Percentiles rank a stretch among this genome's conserved stretches.
phyloP scores from a whole-genome alignment of 2,888 invertebrate species.

The Hirudinaria manillensis region DNA sequence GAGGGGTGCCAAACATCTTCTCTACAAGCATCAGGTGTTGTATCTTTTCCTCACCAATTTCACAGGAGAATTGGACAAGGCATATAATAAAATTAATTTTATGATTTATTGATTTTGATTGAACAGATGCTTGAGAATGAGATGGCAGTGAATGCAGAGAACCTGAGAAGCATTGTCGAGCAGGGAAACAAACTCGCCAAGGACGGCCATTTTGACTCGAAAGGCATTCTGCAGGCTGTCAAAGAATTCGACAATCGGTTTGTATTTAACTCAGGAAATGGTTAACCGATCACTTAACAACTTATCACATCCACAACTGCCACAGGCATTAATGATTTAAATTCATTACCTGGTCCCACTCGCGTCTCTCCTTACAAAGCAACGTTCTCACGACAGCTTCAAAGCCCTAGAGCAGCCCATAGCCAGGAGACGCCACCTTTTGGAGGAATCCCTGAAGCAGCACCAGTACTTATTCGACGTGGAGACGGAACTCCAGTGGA shows the following conservation, averaged over 20 bases:
- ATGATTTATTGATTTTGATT: background rate
- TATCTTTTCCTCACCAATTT: background rate
- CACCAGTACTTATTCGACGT: constrained; percentile 91
- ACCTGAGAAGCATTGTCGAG: constrained; percentile 70
- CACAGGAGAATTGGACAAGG: background rate
- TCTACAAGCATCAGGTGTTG: constrained; percentile 74
- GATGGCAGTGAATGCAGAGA: constrained; percentile 73
- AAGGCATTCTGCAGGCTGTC: constrained; percentile 73
- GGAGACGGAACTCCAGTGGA: constrained; percentile 88
- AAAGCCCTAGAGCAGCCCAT: constrained; percentile 70
- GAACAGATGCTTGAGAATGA: constrained; percentile 72
- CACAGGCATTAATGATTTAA: background rate
- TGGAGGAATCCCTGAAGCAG: constrained; percentile 81
- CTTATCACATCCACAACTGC: background rate
- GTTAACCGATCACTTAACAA: no score
- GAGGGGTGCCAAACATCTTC: constrained; percentile 79
- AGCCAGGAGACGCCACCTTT: constrained; percentile 65
- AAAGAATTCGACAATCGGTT: constrained; percentile 65
- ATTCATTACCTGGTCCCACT: no score
- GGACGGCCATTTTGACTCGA: constrained; percentile 88
- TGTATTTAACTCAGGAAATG: background rate
- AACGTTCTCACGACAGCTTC: constrained; percentile 55
- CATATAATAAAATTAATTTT: no score
- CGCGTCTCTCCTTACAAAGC: no score
- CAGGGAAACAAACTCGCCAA: constrained; percentile 80